phyloP scores from a whole-genome alignment of 2,113 vertebrate genomes.

The Takifugu flavidus region DNA sequence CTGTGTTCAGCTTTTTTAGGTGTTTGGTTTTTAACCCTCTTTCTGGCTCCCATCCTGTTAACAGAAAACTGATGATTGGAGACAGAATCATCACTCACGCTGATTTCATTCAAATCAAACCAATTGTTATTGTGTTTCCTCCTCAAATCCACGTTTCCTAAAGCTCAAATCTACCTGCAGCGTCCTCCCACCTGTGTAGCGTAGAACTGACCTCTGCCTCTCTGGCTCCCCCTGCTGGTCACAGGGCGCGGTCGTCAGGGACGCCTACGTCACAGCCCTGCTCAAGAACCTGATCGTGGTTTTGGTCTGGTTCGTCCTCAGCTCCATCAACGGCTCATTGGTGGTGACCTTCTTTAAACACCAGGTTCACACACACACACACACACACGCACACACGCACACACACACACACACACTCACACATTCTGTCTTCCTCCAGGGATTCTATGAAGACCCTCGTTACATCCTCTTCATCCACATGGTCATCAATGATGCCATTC shows the following conservation, averaged over 20 bases:
- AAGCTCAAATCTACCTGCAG: neutral
- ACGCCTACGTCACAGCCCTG: slow-evolving; percentile 56
- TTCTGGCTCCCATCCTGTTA: neutral
- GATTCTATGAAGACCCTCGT: slow-evolving; percentile 69
- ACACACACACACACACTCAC: slow-evolving; percentile 8
- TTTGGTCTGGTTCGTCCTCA: slow-evolving; percentile 67
- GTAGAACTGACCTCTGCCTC: neutral
- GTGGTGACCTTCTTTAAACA: slow-evolving; percentile 67
- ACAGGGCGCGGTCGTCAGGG: slow-evolving; percentile 45
- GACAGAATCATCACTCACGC: no score
- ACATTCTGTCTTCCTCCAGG: slow-evolving; percentile 12
- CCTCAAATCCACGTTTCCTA: no score
- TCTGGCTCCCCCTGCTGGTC: neutral
- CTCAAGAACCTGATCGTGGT: slow-evolving; percentile 69
- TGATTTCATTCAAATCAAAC: no score
- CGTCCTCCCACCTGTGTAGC: neutral
- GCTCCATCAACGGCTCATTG: slow-evolving; percentile 64
- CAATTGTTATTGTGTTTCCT: no score
- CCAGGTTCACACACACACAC: slow-evolving; percentile 36
- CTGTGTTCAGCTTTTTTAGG: no score
- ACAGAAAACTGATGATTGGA: no score
- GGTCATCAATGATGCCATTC: slow-evolving; percentile 73
- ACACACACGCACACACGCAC: slow-evolving; percentile 13
- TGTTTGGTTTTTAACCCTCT: neutral
- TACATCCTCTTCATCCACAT: slow-evolving; percentile 79